Evolutionary conservation across 2,113 vertebrate species (phyloP), one percentile per base, ranked within the genome.

Genomic region (Takifugu flavidus): DNA sequence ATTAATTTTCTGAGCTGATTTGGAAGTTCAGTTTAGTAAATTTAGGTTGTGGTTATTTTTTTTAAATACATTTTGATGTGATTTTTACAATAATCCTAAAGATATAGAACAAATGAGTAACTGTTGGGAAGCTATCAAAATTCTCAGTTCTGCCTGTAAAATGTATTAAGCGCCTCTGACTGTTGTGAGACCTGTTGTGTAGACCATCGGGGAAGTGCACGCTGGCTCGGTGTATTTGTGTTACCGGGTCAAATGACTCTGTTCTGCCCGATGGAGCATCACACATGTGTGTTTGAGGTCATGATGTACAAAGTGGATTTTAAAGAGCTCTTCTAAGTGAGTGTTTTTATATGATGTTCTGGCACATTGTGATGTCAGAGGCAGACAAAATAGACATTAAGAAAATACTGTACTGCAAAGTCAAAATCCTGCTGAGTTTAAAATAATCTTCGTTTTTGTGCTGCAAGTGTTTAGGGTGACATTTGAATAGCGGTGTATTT

Each of bases 121-220:
- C 25, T 3, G 4, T 62, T 68, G 59, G 47, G 74, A 75, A 75
- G 74, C 49, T 49, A 47, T 58, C 51, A 77, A 71, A 75, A 39
- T 81, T 76, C 74, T 62, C 50, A 28, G 43, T 70, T 77, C 70
- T 55, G 45, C 67, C 28, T 3, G 56, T 70, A 53, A 55, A 70
- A 56, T 51, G 63, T 77, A 53, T 15, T 29, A 47, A 68, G 63
- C 63, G 45, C 42, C 28, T 20, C 72, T 64, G 82, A 75, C 61
- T 77, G 65, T 77, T 68, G 59, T 42, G 66, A 64, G 71, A 81
- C 62, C 56, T 57, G 56, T 62, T 69, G 72, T 50, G 51, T 61
- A 67, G 25, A 53, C 15, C 10, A 50, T 43, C 50, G 7, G 62
- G 52, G 25, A 1, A 5, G 25, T 2, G 57, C 14, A 11, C 63